A percentile compares a stretch with the other conserved stretches of the same genome.
phyloP scores from a whole-genome alignment of 2,888 invertebrate genomes.

The Luperina testacea region DNA sequence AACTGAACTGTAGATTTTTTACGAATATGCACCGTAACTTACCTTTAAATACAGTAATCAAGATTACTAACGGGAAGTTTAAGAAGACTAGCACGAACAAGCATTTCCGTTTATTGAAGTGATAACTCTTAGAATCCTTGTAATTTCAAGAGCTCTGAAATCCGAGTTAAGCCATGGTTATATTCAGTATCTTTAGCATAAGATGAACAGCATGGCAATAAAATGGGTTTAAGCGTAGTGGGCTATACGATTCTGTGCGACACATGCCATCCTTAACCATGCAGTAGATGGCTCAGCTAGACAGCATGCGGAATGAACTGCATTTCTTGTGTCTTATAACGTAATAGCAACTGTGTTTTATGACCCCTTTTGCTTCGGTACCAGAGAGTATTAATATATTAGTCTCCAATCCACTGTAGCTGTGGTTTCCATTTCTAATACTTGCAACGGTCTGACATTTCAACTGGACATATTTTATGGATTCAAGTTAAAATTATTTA shows the following conservation, averaged over 20 bases:
- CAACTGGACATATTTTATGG: constrained; percentile 11
- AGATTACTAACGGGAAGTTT: constrained; percentile 1
- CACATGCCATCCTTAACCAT: constrained; percentile 63
- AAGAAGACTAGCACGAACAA: constrained; percentile 3
- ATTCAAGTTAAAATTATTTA: constrained; percentile 8
- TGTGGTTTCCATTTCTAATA: constrained; percentile 25
- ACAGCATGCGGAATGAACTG: constrained; percentile 63
- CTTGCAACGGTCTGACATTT: constrained; percentile 12
- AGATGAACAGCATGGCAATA: constrained; percentile 70
- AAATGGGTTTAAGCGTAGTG: constrained; percentile 67
- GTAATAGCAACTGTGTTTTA: constrained; percentile 50
- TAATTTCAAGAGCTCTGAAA: constrained; percentile 29
- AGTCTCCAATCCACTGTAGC: constrained; percentile 15
- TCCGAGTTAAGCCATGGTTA: constrained; percentile 9
- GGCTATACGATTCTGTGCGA: constrained; percentile 67
- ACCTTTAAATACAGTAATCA: background rate
- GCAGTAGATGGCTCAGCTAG: constrained; percentile 50
- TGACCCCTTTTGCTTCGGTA: constrained; percentile 30
- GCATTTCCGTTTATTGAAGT: constrained; percentile 30
- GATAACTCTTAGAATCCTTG: constrained; percentile 6
- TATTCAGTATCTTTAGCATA: constrained; percentile 50
- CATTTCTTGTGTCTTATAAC: constrained; percentile 57
- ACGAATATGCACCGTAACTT: background rate
- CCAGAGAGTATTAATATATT: constrained; percentile 45
- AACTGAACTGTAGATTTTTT: constrained; percentile 4